A percentile compares a stretch with the other conserved stretches of the same genome.
phyloP scores from a whole-genome alignment of 1,140 invertebrate genomes.

The Cotesia chilonis region DNA sequence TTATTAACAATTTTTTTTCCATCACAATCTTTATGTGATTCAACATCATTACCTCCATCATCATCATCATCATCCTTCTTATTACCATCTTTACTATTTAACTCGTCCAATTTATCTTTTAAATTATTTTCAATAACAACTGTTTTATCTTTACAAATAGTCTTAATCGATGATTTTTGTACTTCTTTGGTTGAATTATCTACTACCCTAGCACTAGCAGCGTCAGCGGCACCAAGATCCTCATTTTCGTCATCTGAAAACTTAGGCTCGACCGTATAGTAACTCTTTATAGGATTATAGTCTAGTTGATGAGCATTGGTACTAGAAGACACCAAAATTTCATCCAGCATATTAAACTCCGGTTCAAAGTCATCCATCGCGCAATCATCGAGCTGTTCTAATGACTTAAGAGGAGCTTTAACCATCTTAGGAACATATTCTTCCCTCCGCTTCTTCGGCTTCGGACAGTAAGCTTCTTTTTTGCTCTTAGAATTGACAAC shows the following conservation, averaged over 20 bases:
- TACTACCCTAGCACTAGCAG: not conserved
- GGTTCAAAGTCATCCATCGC: conserved; percentile 56
- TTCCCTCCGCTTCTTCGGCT: conserved; percentile 58
- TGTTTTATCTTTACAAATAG: conserved; percentile 32
- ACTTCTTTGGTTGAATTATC: conserved; percentile 46
- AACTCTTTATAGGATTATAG: conserved; percentile 49
- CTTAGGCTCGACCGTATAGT: conserved; percentile 50
- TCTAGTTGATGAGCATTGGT: conserved; percentile 29
- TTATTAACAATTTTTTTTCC: conserved; percentile 36
- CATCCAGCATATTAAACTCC: conserved; percentile 61
- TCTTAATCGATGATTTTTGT: conserved; percentile 34
- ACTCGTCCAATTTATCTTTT: conserved; percentile 33
- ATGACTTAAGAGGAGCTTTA: conserved; percentile 54
- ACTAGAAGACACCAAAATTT: conserved; percentile 42
- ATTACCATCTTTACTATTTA: conserved; percentile 19
- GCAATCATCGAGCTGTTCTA: conserved; percentile 48
- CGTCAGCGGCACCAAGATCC: not conserved
- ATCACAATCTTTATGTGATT: conserved; percentile 21
- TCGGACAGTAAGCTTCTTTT: conserved; percentile 57
- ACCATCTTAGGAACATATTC: conserved; percentile 62
- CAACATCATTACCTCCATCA: conserved; percentile 21
- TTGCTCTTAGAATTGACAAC: conserved; percentile 52
- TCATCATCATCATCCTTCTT: conserved; percentile 29
- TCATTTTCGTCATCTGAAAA: conserved; percentile 58
- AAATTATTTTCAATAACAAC: conserved; percentile 37